Evolutionary conservation across 64 coral and sea anemone genomes (phyloP).

Genomic region (Montipora cactus): DNA sequence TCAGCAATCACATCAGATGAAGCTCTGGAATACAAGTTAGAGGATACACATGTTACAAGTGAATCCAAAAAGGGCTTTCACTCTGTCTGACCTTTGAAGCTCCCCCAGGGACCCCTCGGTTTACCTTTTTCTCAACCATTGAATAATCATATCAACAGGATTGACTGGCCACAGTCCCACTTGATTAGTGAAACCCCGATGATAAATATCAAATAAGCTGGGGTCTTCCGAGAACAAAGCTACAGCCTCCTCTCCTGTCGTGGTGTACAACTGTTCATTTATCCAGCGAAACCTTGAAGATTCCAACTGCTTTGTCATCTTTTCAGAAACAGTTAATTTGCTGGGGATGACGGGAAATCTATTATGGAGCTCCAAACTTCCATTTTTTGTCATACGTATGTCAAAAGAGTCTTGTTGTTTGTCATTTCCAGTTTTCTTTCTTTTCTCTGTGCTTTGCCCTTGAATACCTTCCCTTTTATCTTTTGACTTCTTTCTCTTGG

Average conservation of each 20-base stretch:
- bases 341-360: neutral
- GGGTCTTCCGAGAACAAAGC: conserved; percentile 80
- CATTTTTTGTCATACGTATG: neutral
- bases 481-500: conserved; percentile 52
- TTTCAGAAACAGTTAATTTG: conserved; percentile 75
- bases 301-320: conserved; percentile 87
- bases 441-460: conserved; percentile 6
- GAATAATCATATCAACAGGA: conserved; percentile 89
- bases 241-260: conserved; percentile 79
- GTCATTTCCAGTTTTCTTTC: neutral
- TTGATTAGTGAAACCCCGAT: conserved; percentile 87
- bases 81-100: neutral
- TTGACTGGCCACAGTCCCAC: conserved; percentile 94
- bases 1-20: conserved; percentile 78
- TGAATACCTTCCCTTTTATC: neutral
- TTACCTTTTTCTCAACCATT: conserved; percentile 95
- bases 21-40: conserved; percentile 59
- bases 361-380: neutral
- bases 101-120: neutral
- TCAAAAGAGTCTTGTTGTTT: neutral
- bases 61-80: neutral
- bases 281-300: conserved; percentile 95
- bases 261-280: conserved; percentile 94
- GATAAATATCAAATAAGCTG: conserved; percentile 90
- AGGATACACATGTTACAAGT: neutral